Percentiles rank a stretch among this genome's conserved stretches.
phyloP scores from a whole-genome alignment of 1,140 invertebrate genomes.

The Conus ventricosus region DNA sequence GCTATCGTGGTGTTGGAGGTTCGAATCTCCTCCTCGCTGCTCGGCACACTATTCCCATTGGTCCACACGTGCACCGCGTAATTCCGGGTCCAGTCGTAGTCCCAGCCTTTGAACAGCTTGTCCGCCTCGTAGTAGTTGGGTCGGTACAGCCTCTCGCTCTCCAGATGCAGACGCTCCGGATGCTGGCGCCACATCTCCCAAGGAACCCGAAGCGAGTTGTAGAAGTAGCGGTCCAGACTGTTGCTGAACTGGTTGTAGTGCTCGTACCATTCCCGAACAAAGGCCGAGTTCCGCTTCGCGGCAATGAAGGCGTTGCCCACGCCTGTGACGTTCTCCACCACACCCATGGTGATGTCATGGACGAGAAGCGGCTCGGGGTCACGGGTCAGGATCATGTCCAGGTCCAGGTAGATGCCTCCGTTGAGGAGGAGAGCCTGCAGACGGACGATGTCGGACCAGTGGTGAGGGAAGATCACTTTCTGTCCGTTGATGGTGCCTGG shows the following conservation, averaged over 20 bases:
- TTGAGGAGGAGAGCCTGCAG: slow-evolving; percentile 44
- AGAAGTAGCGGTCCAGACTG: slow-evolving; percentile 27
- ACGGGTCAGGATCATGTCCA: slow-evolving; percentile 43
- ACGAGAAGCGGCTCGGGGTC: slow-evolving; percentile 31
- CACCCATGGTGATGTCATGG: slow-evolving; percentile 40
- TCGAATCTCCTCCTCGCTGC: slow-evolving; percentile 31
- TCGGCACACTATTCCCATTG: slow-evolving; percentile 42
- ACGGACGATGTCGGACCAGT: slow-evolving; percentile 43
- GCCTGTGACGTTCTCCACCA: slow-evolving; percentile 47
- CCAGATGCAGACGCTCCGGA: slow-evolving; percentile 37
- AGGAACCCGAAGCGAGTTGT: slow-evolving; percentile 47
- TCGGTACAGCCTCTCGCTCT: slow-evolving; percentile 40
- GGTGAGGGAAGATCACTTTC: slow-evolving; percentile 23
- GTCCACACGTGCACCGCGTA: slow-evolving; percentile 49
- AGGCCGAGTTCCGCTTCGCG: slow-evolving; percentile 34
- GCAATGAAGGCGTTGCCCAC: slow-evolving; percentile 50
- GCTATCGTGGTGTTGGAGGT: slow-evolving; percentile 44
- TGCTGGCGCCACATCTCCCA: slow-evolving; percentile 44
- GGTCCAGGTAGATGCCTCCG: slow-evolving; percentile 50
- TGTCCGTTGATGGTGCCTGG: slow-evolving; percentile 20
- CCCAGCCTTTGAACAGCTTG: slow-evolving; percentile 39
- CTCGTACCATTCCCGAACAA: slow-evolving; percentile 47
- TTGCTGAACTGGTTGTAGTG: slow-evolving; percentile 40
- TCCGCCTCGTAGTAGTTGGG: slow-evolving; percentile 50
- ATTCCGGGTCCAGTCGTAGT: slow-evolving; percentile 45